Base-by-base conservation (phyloP, 2,797 vertebrate genomes). In the Masticophis lateralis region DNA sequence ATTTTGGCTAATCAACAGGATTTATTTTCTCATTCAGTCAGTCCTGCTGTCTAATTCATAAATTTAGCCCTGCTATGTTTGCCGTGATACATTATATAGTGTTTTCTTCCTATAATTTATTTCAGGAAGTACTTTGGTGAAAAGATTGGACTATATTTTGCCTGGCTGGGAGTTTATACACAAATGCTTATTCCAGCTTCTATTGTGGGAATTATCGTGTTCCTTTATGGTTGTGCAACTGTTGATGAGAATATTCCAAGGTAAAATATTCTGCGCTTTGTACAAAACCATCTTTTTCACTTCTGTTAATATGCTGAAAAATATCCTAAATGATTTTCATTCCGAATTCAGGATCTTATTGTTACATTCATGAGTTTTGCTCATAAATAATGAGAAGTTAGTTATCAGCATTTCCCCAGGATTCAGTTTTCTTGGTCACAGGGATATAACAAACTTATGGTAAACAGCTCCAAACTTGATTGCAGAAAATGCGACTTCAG, bases 101-200 rank as follows among this genome's bases (percentile, higher is more conserved):
- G 47, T 90, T 91, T 89, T 94, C 53, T 89, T 27, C n/a, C 69
- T 14, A 90, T 60, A 18, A 93, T 90, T 3, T 94, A 61, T 95
- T 94, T 93, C 96, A 99, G 99, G 97, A 99, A 99, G 96, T 99
- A 99, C 91, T 99, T 99, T 57, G 99, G 99, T 59, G 99, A 99
- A 97, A 99, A 99, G 98, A 98, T 99, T 0, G 99, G 99, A 55
- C 97, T 99, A 2, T 99, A 99, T 96, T 99, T 99, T 91, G 99
- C 99, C 97, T 99, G 99, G 99, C 97, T 99, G 95, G 99, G 99
- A 28, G 99, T 99, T 92, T 99, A 99, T 97, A 99, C 99, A 5
- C 99, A 99, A 97, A 99, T 99, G 99, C 98, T 99, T 90, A 99
- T 99, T 95, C 99, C 99, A 0, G 99, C 99, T 90, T 98, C 99